A percentile compares a stretch with the other conserved stretches of the same genome.
Conservation (phyloP, 2,888 invertebrate genomes). For the Diploptera punctata region DNA sequence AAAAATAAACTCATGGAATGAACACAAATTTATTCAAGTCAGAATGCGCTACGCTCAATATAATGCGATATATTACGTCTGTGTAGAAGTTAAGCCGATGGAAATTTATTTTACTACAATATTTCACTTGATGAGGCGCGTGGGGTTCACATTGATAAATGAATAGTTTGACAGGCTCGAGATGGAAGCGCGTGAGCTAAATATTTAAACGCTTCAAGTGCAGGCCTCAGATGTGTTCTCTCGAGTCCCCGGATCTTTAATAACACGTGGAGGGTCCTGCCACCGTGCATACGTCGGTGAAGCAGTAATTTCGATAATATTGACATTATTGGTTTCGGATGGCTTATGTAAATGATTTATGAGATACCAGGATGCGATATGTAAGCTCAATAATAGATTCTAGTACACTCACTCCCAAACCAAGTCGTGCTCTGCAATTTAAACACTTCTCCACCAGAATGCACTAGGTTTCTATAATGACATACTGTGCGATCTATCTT, state of each 20-base stretch:
- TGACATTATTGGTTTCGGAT: constrained; percentile 30
- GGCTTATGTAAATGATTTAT: constrained; percentile 30
- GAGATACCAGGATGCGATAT: constrained; percentile 21
- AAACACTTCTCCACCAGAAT: too few species aligned
- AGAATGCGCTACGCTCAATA: too few species aligned
- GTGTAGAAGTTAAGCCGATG: not conserved
- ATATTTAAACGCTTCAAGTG: constrained; percentile 22
- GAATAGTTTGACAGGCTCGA: constrained; percentile 20
- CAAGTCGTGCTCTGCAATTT: too few species aligned
- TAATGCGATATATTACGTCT: too few species aligned
- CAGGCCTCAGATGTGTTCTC: constrained; percentile 22
- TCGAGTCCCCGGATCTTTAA: constrained; percentile 15
- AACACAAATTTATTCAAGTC: too few species aligned
- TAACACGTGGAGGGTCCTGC: constrained; percentile 6
- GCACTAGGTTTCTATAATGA: too few species aligned
- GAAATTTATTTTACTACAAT: constrained; percentile 7
- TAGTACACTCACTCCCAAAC: not conserved
- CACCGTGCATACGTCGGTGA: not conserved
- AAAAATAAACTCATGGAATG: too few species aligned
- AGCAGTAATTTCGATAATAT: constrained; percentile 28
- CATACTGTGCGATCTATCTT: too few species aligned
- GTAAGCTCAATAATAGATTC: constrained; percentile 28
- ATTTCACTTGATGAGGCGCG: constrained; percentile 7
- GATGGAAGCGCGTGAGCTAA: constrained; percentile 26
- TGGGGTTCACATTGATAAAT: constrained; percentile 8